phyloP scores from a whole-genome alignment of 64 coral and sea anemone species.

The Astreopora myriophthalma region DNA sequence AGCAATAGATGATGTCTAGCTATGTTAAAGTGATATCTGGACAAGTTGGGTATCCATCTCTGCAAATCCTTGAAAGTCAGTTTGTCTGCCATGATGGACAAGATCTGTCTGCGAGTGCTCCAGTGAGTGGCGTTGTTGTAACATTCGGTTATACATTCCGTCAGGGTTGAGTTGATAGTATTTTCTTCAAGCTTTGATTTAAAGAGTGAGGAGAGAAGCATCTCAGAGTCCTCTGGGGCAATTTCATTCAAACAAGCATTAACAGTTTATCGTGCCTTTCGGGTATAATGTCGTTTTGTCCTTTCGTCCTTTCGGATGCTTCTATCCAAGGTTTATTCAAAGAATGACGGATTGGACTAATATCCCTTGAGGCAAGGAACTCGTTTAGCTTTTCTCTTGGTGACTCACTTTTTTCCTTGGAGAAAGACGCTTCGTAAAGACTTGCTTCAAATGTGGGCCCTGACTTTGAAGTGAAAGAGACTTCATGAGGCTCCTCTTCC shows the following conservation, averaged over 20 bases:
- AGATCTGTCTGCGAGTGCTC: constrained; percentile 65
- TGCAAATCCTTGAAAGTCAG: constrained; percentile 56
- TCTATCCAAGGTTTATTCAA: constrained; percentile 13
- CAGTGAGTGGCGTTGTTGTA: constrained; percentile 75
- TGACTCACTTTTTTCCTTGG: constrained; percentile 31
- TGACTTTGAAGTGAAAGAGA: constrained; percentile 57
- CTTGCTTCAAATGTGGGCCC: constrained; percentile 17
- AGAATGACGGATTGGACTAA: constrained; percentile 51
- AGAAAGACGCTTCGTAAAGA: constrained; percentile 48
- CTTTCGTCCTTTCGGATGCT: constrained; percentile 61
- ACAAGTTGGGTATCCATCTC: constrained; percentile 57
- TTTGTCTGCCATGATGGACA: constrained; percentile 74
- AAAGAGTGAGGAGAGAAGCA: constrained; percentile 26
- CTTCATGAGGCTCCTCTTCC: constrained; percentile 43
- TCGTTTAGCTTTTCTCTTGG: constrained; percentile 51
- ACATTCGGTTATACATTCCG: constrained; percentile 71
- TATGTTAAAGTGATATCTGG: constrained; percentile 66
- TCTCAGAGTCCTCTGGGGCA: constrained; percentile 48
- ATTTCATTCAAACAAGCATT: constrained; percentile 54
- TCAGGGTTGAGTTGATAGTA: constrained; percentile 56
- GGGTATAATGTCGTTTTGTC: constrained; percentile 52
- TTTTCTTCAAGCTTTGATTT: constrained; percentile 39
- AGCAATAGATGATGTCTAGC: constrained; percentile 70
- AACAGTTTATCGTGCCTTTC: constrained; percentile 53
- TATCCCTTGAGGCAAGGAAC: constrained; percentile 59